A percentile compares a stretch with the other conserved stretches of the same genome.
These are phyloP conservation scores for Alosa alosa DNA, from an alignment of 2,113 vertebrate species.

Conservation along the genomic window DNA sequence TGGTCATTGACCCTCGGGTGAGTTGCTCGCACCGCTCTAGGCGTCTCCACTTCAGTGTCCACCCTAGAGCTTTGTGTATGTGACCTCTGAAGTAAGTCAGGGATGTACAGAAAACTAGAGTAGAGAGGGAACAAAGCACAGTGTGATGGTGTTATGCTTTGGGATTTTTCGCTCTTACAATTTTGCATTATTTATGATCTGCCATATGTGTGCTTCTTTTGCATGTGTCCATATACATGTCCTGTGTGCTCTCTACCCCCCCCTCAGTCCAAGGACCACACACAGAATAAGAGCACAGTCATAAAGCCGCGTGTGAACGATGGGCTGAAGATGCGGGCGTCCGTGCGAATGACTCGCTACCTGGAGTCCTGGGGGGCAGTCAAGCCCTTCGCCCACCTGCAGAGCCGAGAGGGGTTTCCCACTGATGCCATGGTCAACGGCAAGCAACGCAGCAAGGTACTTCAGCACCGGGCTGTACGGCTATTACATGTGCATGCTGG, in stretches of 20 bases:
- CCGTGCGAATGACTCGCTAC: slow-evolving; percentile 94
- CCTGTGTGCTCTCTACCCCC: slow-evolving; percentile 19
- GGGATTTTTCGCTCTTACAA: neutral
- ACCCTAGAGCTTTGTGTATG: neutral
- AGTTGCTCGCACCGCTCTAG: neutral
- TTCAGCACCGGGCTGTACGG: neutral
- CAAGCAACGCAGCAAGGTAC: slow-evolving; percentile 77
- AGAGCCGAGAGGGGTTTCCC: slow-evolving; percentile 82
- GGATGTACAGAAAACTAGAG: neutral
- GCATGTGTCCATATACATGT: neutral
- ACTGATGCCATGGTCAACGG: slow-evolving; percentile 74
- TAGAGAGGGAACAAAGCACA: neutral
- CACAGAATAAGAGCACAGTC: slow-evolving; percentile 64
- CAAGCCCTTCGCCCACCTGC: slow-evolving; percentile 92
- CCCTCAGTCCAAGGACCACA: slow-evolving; percentile 80
- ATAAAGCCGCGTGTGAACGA: slow-evolving; percentile 81
- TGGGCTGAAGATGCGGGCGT: slow-evolving; percentile 91
- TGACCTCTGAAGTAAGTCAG: neutral
- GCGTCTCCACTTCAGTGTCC: neutral
- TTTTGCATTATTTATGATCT: neutral
- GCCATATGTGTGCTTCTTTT: neutral
- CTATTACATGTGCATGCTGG: neutral
- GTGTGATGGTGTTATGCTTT: neutral
- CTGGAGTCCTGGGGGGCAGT: slow-evolving; percentile 96
- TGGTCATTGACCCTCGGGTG: slow-evolving; percentile 93